phyloP scores from a whole-genome alignment of 2,113 vertebrate species.

The Cyphomyrus plagiostoma region DNA sequence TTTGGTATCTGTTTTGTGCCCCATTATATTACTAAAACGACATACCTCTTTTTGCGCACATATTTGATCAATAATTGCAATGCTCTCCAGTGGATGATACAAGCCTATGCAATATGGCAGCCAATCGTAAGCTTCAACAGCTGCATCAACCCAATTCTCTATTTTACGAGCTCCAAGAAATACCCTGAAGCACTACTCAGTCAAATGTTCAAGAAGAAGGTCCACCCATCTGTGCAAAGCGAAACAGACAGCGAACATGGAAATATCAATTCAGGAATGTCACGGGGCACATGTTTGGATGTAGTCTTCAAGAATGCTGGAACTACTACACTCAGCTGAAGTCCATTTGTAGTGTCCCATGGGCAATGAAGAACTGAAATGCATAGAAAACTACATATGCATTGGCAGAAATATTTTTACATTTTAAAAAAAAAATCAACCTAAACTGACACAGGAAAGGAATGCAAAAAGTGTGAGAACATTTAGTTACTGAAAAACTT shows the following conservation, averaged over 20 bases:
- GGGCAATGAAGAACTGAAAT: not conserved
- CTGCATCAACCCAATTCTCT: constrained; percentile 51
- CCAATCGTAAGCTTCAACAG: constrained; percentile 47
- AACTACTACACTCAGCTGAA: not conserved
- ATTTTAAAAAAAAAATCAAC: not conserved
- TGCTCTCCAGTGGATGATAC: constrained; percentile 29
- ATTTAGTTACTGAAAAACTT: not conserved
- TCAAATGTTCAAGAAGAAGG: constrained; percentile 30
- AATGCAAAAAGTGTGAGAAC: not conserved
- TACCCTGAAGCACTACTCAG: constrained; percentile 25
- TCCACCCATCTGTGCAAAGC: constrained; percentile 29
- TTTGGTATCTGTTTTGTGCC: constrained; percentile 52
- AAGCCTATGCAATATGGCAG: constrained; percentile 48
- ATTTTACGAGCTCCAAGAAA: constrained; percentile 32
- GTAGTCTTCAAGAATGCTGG: not conserved
- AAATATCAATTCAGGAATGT: not conserved
- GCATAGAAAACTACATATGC: not conserved
- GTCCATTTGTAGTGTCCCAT: not conserved
- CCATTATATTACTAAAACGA: constrained; percentile 39
- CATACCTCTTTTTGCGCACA: constrained; percentile 38
- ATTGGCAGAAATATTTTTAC: not conserved
- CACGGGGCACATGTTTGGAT: not conserved
- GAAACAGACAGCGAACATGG: not conserved
- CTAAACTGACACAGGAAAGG: not conserved
- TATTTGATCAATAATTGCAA: constrained; percentile 35